These are phyloP conservation scores for Astreopora myriophthalma DNA, from an alignment of 64 coral and sea anemone genomes.

Conservation along the genomic window DNA sequence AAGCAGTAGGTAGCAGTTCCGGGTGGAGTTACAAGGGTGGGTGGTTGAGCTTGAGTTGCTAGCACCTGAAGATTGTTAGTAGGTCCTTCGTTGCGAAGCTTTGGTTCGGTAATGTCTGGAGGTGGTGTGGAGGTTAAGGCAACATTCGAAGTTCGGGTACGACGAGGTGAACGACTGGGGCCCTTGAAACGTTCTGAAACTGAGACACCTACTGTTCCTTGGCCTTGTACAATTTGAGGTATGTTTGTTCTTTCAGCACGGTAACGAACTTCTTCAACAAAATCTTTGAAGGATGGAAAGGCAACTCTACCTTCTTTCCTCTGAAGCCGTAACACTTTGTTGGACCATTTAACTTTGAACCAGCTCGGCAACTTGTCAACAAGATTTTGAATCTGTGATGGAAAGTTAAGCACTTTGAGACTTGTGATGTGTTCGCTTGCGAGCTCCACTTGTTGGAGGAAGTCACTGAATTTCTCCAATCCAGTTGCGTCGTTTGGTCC, in stretches of 20 bases:
- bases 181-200: neutral
- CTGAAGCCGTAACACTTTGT: constrained; percentile 54
- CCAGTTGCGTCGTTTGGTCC: constrained; percentile 22
- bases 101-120: neutral
- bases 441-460: constrained; percentile 63
- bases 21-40: neutral
- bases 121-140: neutral
- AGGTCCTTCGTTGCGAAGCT: neutral
- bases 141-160: neutral
- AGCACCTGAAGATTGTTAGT: neutral
- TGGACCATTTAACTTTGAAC: constrained; percentile 54
- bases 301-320: constrained; percentile 15
- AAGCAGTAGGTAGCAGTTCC: constrained; percentile 21
- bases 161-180: neutral
- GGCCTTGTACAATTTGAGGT: constrained; percentile 7
- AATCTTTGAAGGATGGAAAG: constrained; percentile 61
- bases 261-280: constrained; percentile 58
- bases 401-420: constrained; percentile 47
- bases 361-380: constrained; percentile 67
- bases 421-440: constrained; percentile 11
- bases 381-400: constrained; percentile 59
- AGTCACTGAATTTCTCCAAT: constrained; percentile 52
- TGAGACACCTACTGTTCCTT: neutral
- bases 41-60: constrained; percentile 19
- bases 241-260: constrained; percentile 73